These are phyloP conservation scores for Synanthedon andrenaeformis DNA, from an alignment of 2,888 invertebrate species.

Conservation along the genomic window DNA sequence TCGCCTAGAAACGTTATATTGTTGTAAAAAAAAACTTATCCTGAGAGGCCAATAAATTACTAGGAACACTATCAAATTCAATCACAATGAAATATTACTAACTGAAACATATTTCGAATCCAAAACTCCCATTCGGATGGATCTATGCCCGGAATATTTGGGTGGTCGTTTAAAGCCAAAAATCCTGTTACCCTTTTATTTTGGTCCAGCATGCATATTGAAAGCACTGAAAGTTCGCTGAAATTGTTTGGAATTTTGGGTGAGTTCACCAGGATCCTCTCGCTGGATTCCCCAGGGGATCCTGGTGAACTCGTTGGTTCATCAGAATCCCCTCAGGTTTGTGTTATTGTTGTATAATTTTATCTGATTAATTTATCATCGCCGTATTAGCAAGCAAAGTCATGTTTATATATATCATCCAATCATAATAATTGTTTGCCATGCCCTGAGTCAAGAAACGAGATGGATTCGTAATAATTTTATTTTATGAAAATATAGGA, in stretches of 20 bases:
- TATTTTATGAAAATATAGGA: too few species aligned
- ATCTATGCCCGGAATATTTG: constrained; percentile 68
- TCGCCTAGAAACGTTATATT: constrained; percentile 25
- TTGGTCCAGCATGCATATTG: constrained; percentile 62
- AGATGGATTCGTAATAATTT: too few species aligned
- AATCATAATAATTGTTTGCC: too few species aligned
- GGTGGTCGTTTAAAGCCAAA: constrained; percentile 53
- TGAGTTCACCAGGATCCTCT: too few species aligned
- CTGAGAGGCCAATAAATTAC: too few species aligned
- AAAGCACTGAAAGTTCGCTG: constrained; percentile 52
- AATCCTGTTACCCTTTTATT: constrained; percentile 45
- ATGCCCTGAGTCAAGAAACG: too few species aligned
- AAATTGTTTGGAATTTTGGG: constrained; percentile 9
- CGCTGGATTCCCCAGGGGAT: too few species aligned
- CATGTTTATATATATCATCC: not conserved
- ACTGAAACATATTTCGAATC: constrained; percentile 55
- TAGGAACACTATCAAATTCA: too few species aligned
- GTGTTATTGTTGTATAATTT: not conserved
- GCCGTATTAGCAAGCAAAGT: not conserved
- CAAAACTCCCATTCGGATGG: constrained; percentile 66
- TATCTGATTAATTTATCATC: not conserved
- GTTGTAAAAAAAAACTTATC: too few species aligned
- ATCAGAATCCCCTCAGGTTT: too few species aligned
- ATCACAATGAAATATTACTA: constrained; percentile 12
- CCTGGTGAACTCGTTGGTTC: too few species aligned